Percentiles rank a stretch among this genome's conserved stretches.
Conservation (phyloP, 2,797 vertebrate genomes). For the Emydoidea blandingii region DNA sequence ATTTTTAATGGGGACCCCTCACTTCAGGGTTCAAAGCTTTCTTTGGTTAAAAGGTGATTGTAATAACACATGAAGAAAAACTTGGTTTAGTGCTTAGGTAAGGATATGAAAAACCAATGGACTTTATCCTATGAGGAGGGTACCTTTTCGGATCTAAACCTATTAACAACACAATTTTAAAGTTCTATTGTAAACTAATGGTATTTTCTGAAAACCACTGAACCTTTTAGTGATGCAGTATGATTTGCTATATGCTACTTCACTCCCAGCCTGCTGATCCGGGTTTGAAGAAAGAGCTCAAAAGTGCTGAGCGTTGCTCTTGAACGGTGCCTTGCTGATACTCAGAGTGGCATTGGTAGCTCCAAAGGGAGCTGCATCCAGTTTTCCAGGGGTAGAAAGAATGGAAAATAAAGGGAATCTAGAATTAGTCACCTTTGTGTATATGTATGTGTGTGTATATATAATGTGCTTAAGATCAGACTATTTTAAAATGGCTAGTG, state of each 20-base stretch:
- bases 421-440: background rate
- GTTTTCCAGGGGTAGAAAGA: background rate
- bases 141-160: background rate
- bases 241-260: background rate
- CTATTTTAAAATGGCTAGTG: background rate
- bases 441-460: background rate
- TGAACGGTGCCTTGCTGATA: background rate
- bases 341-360: background rate
- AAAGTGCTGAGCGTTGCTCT: background rate
- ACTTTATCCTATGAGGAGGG: background rate
- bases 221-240: background rate
- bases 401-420: background rate
- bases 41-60: background rate
- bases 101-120: background rate
- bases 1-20: background rate
- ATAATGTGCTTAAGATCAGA: background rate
- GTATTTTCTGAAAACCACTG: background rate
- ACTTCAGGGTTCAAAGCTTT: background rate
- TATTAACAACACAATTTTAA: background rate
- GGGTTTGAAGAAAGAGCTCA: background rate
- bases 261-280: background rate
- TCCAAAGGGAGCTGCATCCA: background rate
- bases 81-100: background rate
- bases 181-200: background rate
- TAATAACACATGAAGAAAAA: background rate